phyloP scores from a whole-genome alignment of 2,113 vertebrate species.

The Aptenodytes patagonicus region DNA sequence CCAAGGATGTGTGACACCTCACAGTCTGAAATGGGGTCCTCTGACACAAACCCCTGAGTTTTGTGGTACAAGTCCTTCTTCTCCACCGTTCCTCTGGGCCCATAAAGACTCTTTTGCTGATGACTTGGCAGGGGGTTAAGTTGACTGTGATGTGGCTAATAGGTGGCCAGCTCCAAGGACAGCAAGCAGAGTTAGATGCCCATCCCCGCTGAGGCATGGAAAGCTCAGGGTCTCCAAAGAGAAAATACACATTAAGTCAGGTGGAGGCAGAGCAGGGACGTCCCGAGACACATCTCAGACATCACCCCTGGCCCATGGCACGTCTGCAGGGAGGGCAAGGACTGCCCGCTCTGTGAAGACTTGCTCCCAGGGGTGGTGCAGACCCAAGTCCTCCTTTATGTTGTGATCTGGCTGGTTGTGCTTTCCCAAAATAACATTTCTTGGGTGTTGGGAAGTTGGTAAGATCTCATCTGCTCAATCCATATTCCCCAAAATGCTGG shows the following conservation, averaged over 20 bases:
- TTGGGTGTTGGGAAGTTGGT: not conserved
- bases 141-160: fast-evolving
- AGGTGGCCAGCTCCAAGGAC: not conserved
- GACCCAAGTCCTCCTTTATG: not conserved
- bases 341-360: not conserved
- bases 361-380: not conserved
- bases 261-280: not conserved
- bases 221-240: not conserved
- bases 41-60: not conserved
- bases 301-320: not conserved
- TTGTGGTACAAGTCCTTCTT: not conserved
- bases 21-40: not conserved
- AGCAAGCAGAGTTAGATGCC: not conserved
- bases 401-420: not conserved
- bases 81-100: not conserved
- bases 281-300: not conserved
- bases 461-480: not conserved
- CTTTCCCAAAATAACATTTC: not conserved
- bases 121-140: not conserved
- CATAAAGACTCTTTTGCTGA: not conserved
- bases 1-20: not conserved
- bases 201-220: not conserved
- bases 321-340: not conserved
- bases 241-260: not conserved
- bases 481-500: not conserved